Evolutionary conservation across 2,797 vertebrate species (phyloP).

Genomic region (Eulemur albifrons): DNA sequence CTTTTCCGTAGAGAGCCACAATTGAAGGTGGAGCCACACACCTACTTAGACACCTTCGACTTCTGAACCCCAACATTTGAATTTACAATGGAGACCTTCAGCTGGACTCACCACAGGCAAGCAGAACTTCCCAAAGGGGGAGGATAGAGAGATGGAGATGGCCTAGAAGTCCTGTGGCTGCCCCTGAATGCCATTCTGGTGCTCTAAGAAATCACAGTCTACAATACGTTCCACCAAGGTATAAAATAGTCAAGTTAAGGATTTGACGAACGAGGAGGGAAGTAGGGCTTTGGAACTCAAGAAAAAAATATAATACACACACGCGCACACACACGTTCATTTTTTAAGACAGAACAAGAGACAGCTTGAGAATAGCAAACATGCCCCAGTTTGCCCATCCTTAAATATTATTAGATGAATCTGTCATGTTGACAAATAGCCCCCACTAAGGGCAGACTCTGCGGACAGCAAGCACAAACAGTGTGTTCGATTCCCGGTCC

Average conservation of each 20-base stretch:
- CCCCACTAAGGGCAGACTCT: not conserved
- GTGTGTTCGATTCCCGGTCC: not conserved
- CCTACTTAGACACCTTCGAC: not conserved
- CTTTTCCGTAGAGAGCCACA: not conserved
- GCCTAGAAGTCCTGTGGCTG: not conserved
- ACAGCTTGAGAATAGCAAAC: not conserved
- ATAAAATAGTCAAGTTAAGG: not conserved
- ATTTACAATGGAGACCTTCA: not conserved
- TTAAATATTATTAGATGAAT: not conserved
- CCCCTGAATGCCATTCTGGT: not conserved
- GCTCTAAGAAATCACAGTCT: not conserved
- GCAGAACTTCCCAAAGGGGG: not conserved
- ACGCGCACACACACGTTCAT: not conserved
- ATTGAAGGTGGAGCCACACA: not conserved
- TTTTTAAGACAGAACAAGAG: constrained; percentile 27
- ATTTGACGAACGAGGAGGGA: not conserved
- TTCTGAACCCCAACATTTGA: not conserved
- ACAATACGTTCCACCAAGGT: not conserved
- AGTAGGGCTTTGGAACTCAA: not conserved
- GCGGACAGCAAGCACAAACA: not conserved
- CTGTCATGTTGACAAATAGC: constrained; percentile 19
- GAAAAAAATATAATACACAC: not conserved
- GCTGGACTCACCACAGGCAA: not conserved
- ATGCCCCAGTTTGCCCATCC: constrained; percentile 12
- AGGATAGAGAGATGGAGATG: not conserved